phyloP scores from a whole-genome alignment of 2,113 vertebrate species.

The Tachysurus vachellii region DNA sequence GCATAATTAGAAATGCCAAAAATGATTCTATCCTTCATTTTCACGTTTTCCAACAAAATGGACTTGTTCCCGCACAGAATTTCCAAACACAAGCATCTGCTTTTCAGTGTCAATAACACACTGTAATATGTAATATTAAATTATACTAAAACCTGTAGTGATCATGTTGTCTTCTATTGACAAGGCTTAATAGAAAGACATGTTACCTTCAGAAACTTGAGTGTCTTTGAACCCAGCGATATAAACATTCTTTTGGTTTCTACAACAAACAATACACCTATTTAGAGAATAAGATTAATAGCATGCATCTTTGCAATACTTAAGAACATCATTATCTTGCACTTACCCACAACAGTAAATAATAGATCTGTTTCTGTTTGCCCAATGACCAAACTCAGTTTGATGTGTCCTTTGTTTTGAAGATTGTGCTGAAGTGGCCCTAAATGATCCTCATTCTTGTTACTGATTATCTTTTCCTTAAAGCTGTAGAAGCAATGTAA shows the following conservation, averaged over 20 bases:
- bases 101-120: neutral
- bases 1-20: neutral
- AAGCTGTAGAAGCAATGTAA: constrained; percentile 63
- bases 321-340: neutral
- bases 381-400: constrained; percentile 72
- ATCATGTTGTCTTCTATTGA: neutral
- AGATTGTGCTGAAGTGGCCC: constrained; percentile 57
- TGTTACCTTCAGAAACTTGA: neutral
- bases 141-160: neutral
- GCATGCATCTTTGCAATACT: neutral
- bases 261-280: neutral
- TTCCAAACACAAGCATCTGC: neutral
- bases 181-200: neutral
- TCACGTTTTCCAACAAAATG: neutral
- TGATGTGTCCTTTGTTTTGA: constrained; percentile 72
- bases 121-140: neutral
- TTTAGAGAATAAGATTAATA: neutral
- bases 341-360: constrained; percentile 76
- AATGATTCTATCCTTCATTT: neutral
- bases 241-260: neutral
- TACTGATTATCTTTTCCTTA: constrained; percentile 71
- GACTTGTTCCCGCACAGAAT: neutral
- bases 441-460: constrained; percentile 65
- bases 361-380: constrained; percentile 66
- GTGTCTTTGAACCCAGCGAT: neutral